Base-by-base conservation (phyloP, 1,140 invertebrate species). In the Sminthurides bifidus region DNA sequence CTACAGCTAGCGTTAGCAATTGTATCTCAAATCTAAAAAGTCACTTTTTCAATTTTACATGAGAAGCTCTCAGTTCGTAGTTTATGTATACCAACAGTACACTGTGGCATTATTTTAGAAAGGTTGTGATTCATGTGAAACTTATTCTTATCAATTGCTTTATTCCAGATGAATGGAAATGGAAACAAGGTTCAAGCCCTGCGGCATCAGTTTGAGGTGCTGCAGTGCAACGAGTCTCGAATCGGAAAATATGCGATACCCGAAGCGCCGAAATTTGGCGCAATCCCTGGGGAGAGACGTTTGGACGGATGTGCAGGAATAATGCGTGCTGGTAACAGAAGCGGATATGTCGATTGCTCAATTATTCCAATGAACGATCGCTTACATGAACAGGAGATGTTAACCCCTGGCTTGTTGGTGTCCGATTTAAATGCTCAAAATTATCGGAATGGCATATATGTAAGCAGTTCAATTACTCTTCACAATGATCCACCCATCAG, bases 181-280 rank as follows among this genome's bases (percentile, higher is more conserved):
- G 56, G 58, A 15, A 63, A 59, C 31, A 63, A 63, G 56, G 61
- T 63, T 27, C 51, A 56, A 21, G 51, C 61, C n/a, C 46, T 63
- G 31, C 57, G 58, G 15, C 58, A 63, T 35, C 61, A 60, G 19
- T 63, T 63, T 60, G 61, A 61, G 52, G 51, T 29, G 4, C 38
- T 59, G 23, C 49, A 51, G 26, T 33, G 41, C 3, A 48, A 53
- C 40, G 56, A 52, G n/a, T n/a, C n/a, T n/a, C n/a, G n/a, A n/a
- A n/a, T n/a, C n/a, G n/a, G n/a, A n/a, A n/a, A n/a, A n/a, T 2
- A 30, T 52, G n/a, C 17, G 27, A 19, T 29, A 38, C 26, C 12
- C 29, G 12, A 57, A 57, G 33, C 19, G 23, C 10, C n/a, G 33
- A 21, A 17, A 14, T 33, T 29, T 41, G 26, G 12, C 5, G 29